Percentiles rank a stretch among this genome's conserved stretches.
These are phyloP conservation scores for Anableps anableps DNA, from an alignment of 2,797 vertebrate species.

Conservation along the genomic window DNA sequence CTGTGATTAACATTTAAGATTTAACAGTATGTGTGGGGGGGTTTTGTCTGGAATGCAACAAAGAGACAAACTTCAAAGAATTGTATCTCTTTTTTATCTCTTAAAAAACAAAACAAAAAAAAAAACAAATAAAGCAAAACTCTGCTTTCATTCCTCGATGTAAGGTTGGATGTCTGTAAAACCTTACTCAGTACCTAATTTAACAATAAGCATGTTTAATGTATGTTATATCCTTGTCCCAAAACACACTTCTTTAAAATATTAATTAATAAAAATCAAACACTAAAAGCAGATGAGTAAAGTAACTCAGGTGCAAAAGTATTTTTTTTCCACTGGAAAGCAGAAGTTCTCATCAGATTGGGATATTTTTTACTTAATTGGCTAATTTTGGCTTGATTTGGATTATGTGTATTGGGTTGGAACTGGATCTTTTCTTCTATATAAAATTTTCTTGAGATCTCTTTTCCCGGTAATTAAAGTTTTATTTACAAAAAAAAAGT, in stretches of 20 bases:
- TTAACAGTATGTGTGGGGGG: no score
- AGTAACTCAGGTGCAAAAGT: not conserved
- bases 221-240: not conserved
- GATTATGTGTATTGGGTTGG: not conserved
- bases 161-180: not conserved
- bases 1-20: slow-evolving; percentile 29
- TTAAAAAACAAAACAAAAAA: no score
- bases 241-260: not conserved
- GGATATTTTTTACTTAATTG: not conserved
- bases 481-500: not conserved
- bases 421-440: not conserved
- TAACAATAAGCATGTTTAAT: not conserved
- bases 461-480: not conserved
- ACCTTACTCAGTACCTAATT: not conserved
- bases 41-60: not conserved
- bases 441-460: not conserved
- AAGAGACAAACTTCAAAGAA: not conserved
- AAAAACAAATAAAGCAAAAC: not conserved
- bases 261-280: not conserved
- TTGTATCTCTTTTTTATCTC: not conserved
- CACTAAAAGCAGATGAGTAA: not conserved
- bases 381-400: not conserved
- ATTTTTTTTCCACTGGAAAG: not conserved
- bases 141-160: not conserved
- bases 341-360: not conserved